phyloP scores from a whole-genome alignment of 2,113 vertebrate species.

The Syngnathus scovelli region DNA sequence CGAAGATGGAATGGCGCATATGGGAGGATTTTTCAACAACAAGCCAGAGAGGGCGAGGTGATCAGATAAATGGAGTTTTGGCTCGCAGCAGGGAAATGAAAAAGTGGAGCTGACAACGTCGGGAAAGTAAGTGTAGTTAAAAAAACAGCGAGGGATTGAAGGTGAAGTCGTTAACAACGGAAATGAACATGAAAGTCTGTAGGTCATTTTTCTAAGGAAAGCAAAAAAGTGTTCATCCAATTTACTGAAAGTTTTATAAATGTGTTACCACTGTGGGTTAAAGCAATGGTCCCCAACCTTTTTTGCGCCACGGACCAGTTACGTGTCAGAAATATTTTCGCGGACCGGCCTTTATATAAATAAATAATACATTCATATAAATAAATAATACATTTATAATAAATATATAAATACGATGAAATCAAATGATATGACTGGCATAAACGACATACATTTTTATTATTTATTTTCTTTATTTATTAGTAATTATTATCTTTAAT shows the following conservation, averaged over 20 bases:
- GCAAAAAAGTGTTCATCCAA: background rate
- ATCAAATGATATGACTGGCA: no score
- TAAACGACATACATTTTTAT: no score
- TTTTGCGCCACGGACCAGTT: no score
- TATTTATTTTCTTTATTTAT: no score
- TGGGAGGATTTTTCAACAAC: conserved; percentile 44
- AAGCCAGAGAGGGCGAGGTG: conserved; percentile 20
- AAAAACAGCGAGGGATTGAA: conserved; percentile 8
- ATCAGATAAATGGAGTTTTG: background rate
- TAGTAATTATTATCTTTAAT: no score
- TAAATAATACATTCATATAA: no score
- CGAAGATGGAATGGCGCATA: conserved; percentile 47
- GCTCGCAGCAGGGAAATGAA: background rate
- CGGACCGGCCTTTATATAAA: no score
- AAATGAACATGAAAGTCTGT: conserved; percentile 5
- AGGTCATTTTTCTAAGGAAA: background rate
- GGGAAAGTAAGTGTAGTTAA: background rate
- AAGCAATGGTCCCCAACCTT: no score
- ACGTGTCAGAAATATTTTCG: no score
- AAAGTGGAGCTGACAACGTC: background rate
- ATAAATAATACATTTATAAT: no score
- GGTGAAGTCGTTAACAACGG: conserved; percentile 3
- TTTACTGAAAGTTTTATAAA: background rate
- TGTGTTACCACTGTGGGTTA: background rate
- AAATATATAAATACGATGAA: no score